A percentile compares a stretch with the other conserved stretches of the same genome.
Conservation (phyloP, 1,140 invertebrate species). For the Aphidius ervi region DNA sequence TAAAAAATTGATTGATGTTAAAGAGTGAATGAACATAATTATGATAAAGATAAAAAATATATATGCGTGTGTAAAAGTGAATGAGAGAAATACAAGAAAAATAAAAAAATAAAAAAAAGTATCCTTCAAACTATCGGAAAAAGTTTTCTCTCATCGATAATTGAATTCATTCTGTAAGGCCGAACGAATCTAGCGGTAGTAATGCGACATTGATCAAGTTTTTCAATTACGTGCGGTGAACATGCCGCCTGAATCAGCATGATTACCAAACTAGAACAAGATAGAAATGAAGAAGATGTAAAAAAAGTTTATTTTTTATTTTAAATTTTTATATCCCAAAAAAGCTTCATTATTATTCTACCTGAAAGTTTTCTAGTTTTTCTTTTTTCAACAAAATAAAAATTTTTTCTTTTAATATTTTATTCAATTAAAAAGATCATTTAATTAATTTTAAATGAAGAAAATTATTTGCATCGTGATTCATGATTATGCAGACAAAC, state of each 20-base stretch:
- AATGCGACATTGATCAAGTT: constrained; percentile 23
- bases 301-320: constrained; percentile 4
- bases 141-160: constrained; percentile 19
- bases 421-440: too few species aligned
- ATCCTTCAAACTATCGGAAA: constrained; percentile 20
- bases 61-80: not conserved
- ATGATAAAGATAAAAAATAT: not conserved
- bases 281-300: constrained; percentile 1
- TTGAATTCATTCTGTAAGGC: constrained; percentile 19
- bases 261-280: constrained; percentile 15
- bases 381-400: too few species aligned
- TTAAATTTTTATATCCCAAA: constrained; percentile 1
- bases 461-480: too few species aligned
- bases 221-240: constrained; percentile 23
- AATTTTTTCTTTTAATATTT: too few species aligned
- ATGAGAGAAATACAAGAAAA: not conserved
- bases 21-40: constrained; percentile 10
- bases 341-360: constrained; percentile 1
- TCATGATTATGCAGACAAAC: too few species aligned
- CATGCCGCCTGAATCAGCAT: constrained; percentile 21
- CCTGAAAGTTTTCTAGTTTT: too few species aligned
- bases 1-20: not conserved
- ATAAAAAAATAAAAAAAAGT: constrained; percentile 4
- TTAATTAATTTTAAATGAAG: too few species aligned
- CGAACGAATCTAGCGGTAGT: constrained; percentile 18